phyloP scores from a whole-genome alignment of 2,113 vertebrate genomes.

The Amazona vittata region DNA sequence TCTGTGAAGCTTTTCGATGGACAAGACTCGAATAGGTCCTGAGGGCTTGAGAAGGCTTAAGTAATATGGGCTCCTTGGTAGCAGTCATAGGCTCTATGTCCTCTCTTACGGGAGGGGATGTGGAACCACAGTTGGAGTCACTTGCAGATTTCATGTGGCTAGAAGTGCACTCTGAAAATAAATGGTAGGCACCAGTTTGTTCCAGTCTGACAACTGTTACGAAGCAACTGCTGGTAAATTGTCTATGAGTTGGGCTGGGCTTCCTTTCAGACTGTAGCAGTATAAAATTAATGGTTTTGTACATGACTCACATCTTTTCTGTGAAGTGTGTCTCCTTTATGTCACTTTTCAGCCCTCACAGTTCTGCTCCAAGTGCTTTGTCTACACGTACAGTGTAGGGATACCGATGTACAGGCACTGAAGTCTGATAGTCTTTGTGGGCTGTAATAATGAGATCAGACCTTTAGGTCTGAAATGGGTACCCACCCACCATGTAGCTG shows the following conservation, averaged over 20 bases:
- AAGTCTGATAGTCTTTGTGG: not conserved
- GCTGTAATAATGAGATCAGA: not conserved
- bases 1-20: not conserved
- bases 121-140: not conserved
- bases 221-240: not conserved
- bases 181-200: not conserved
- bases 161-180: not conserved
- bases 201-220: not conserved
- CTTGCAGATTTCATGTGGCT: not conserved
- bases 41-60: not conserved
- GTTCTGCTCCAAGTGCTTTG: not conserved
- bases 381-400: rapidly evolving
- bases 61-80: not conserved
- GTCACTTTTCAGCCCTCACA: not conserved
- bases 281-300: not conserved
- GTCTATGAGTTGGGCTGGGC: not conserved
- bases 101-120: not conserved
- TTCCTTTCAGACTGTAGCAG: not conserved
- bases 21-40: not conserved
- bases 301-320: not conserved
- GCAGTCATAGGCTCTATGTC: rapidly evolving
- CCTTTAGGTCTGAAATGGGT: not conserved
- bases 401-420: rapidly evolving
- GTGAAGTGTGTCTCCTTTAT: not conserved
- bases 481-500: not conserved